Base-by-base conservation (phyloP, 1,140 invertebrate species). In the Zaprionus gabonicus region DNA sequence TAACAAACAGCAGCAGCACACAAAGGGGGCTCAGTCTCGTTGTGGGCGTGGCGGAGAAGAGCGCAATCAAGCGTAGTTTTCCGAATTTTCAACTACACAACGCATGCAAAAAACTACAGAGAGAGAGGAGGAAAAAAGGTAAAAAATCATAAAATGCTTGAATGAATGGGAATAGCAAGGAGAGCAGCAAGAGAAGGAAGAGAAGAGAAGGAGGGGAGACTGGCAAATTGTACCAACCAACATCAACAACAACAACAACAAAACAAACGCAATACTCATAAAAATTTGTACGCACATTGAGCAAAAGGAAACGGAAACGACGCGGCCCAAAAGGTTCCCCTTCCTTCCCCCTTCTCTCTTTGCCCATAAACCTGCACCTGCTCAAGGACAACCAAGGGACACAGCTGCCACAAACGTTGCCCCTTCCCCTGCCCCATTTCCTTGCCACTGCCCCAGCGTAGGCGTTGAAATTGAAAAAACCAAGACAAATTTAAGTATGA, bases 261-360 rank as follows among this genome's bases (percentile, higher is more conserved):
- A 49, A 46, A 78, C 73, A 75, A 85, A 68, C 63, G 85, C 84
- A 88, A 88, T 90, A 73, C 78, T 90, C 85, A 90, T 85, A 90
- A 80, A 90, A 88, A 85, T 85, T 80, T 74, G 71, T 88, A 88
- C 85, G 85, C 85, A 88, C 85, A 88, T 88, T 90, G 85, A 78
- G 85, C 81, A 75, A 64, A 76, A 49, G 51, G 46, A 82, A 38
- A 55, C 41, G 46, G 20, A 41, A 63, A 44, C 59, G 82, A 38
- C 59, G 51, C 53, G 64, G 57, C 38, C 53, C 78, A 53, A 66
- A 80, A 80, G 56, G 55, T 59, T 75, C 3, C 5, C 23, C 49
- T 23, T 2, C 4, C 49, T 17, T 20, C n/a, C 5, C 20, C 25
- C 17, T n/a, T 3, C 25, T 6, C n/a, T 12, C 2, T 7, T 7